Conservation (phyloP, 2,797 vertebrate genomes). For the Rachycentron canadum region DNA sequence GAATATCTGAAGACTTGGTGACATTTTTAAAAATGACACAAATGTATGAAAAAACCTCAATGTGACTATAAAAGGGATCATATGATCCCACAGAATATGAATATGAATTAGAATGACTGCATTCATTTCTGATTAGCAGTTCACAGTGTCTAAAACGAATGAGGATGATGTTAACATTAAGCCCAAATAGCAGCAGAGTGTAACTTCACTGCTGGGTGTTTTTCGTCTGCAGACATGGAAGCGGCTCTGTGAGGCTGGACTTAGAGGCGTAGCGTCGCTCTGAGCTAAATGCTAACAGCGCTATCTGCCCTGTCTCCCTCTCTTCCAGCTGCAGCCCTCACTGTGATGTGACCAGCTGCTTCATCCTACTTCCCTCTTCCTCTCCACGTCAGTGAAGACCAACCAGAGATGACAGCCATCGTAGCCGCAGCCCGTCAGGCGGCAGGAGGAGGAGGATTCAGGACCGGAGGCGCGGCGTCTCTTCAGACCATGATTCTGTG, state of each 20-base stretch:
- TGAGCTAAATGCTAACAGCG: not conserved
- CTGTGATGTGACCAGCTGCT: conserved; percentile 49
- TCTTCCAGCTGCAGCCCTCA: conserved; percentile 6
- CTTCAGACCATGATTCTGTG: not conserved
- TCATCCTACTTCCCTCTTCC: conserved; percentile 1
- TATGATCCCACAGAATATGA: not conserved
- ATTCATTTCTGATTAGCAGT: not conserved
- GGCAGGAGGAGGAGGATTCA: not conserved
- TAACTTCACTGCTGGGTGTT: too few relatives aligned
- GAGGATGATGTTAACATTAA: not conserved
- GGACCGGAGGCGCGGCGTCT: not conserved
- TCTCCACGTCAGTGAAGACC: conserved; percentile 22
- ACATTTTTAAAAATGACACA: too few relatives aligned
- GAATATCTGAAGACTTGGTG: too few relatives aligned
- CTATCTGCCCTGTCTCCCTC: not conserved
- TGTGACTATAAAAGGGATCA: too few relatives aligned
- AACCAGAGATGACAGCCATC: conserved; percentile 29
- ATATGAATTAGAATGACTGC: too few relatives aligned
- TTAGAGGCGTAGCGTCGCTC: not conserved
- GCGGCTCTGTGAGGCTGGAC: not conserved
- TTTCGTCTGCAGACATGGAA: too few relatives aligned
- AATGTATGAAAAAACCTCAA: too few relatives aligned
- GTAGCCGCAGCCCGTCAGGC: not conserved
- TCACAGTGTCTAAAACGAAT: not conserved
- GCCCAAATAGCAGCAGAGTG: too few relatives aligned